Base-by-base conservation (phyloP, 1,140 invertebrate species). In the Pseudoatta argentina region DNA sequence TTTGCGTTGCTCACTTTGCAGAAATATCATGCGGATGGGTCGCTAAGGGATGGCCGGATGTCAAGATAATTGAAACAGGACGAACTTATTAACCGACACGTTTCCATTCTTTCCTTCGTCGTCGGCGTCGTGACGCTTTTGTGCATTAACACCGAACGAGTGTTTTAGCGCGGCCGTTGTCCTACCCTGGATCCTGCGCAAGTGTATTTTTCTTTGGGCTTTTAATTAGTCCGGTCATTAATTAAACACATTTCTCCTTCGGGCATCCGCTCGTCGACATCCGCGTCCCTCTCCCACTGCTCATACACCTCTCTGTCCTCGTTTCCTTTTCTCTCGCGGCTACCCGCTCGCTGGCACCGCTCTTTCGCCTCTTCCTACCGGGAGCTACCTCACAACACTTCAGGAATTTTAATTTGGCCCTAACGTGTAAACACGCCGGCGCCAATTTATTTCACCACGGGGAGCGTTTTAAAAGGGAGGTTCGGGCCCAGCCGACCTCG, bases 161-260 rank as follows among this genome's bases (percentile, higher is more conserved):
- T 85, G 64, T 81, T 91, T 87, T 63, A 83, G 59, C 78, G 71
- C 51, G 83, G 57, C 69, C 59, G 67, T 86, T 78, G 78, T 71
- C 48, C 61, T 39, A 69, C 39, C 53, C 64, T 21, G 87, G 48
- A 69, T 76, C 53, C 48, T 14, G 79, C 59, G 78, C 82, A 66
- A 71, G 63, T 63, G 76, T 92, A 91, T 92, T 91, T 91, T 92
- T 91, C 90, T 90, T 92, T 85, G 69, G 90, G 79, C 89, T 90
- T 91, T 92, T 91, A 92, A 92, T 91, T 89, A 91, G 89, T 90
- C 89, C 59, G 89, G 90, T 91, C 89, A 91, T 92, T 92, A 92
- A 92, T 92, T 91, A 92, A 91, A 91, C 87, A 87, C 85, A 91
- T 86, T 81, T 91, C 75, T 89, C 79, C 86, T 88, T 82, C 34